These are phyloP conservation scores for Caloenas nicobarica DNA, from an alignment of 2,113 vertebrate species.

Conservation along the genomic window DNA sequence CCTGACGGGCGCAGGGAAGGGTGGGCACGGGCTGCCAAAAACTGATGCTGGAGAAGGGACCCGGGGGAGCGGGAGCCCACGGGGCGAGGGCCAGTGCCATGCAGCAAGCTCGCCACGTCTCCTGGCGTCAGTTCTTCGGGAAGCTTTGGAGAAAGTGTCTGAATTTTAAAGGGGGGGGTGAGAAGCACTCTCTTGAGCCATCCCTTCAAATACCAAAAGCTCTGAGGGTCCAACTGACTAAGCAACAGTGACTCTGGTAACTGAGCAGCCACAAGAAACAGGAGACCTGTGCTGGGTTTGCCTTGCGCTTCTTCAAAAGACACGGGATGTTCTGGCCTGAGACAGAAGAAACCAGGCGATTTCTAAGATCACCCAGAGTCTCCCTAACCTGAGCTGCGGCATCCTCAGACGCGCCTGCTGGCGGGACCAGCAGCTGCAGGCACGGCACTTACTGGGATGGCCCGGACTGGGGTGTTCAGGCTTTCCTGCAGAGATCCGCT, in stretches of 20 bases:
- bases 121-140: neutral
- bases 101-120: accelerated
- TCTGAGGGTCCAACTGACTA: neutral
- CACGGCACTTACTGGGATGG: accelerated
- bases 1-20: accelerated
- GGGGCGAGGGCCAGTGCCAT: neutral
- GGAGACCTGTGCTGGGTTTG: neutral
- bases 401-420: neutral
- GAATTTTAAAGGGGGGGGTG: neutral
- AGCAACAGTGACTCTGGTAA: neutral
- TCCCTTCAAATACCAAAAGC: neutral
- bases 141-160: neutral
- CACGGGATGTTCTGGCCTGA: neutral
- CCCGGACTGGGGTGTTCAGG: accelerated
- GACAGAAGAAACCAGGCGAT: neutral
- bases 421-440: neutral
- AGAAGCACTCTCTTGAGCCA: neutral
- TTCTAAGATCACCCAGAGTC: neutral
- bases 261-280: neutral
- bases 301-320: neutral
- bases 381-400: neutral
- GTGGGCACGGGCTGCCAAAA: neutral
- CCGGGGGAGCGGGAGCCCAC: too few species aligned
- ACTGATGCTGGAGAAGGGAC: neutral
- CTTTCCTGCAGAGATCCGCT: neutral